These are phyloP conservation scores for Zophobas morio DNA, from an alignment of 1,140 invertebrate species.

Conservation along the genomic window DNA sequence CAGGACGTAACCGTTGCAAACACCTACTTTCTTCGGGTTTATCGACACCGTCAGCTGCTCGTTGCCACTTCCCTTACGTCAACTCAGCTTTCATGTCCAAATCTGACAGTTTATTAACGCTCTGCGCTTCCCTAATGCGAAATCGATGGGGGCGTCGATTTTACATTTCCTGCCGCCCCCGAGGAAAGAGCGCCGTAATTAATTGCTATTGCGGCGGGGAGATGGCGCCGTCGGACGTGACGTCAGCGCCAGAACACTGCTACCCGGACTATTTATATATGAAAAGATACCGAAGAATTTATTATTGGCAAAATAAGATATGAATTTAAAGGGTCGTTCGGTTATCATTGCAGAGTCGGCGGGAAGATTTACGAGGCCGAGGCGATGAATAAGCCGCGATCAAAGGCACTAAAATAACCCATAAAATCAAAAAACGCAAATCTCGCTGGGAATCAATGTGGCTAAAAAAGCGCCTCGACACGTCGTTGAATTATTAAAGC, in stretches of 20 bases:
- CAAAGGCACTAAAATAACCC: too few relatives aligned
- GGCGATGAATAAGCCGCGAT: too few relatives aligned
- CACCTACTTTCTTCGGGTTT: neutral
- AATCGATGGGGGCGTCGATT: slow-evolving; percentile 15
- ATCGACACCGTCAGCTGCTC: slow-evolving; percentile 8
- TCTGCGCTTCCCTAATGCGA: slow-evolving; percentile 9
- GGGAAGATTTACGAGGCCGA: too few relatives aligned
- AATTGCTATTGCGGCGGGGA: neutral
- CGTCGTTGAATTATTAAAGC: neutral
- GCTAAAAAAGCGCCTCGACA: neutral
- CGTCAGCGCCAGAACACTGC: neutral
- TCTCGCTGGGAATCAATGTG: too few relatives aligned
- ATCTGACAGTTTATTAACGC: slow-evolving; percentile 16
- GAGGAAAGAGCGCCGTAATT: slow-evolving; percentile 1
- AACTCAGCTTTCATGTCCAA: slow-evolving; percentile 2
- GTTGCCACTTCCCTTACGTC: slow-evolving; percentile 10
- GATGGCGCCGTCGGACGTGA: neutral
- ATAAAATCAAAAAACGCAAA: too few relatives aligned
- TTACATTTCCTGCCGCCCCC: slow-evolving; percentile 11
- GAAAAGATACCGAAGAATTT: neutral
- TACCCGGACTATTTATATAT: too few relatives aligned
- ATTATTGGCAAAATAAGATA: neutral
- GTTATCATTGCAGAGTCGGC: too few relatives aligned
- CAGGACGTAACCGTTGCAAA: neutral
- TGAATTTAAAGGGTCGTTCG: too few relatives aligned